Base-by-base conservation (phyloP, 2,113 vertebrate genomes). In the Salvator merianae region DNA sequence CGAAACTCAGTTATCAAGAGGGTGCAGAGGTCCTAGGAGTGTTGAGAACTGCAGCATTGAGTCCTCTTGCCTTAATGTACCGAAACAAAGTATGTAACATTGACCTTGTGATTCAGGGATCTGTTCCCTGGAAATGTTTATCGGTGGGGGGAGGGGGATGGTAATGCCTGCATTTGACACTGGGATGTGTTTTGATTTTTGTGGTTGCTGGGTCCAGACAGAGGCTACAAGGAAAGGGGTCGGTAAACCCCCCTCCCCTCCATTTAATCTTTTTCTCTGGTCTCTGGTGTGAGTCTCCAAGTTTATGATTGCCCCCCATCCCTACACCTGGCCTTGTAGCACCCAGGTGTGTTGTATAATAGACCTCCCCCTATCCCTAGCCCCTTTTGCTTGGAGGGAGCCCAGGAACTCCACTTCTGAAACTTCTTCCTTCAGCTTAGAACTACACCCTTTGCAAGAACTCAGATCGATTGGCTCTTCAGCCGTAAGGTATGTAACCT, bases 151-250 rank as follows among this genome's bases (percentile, higher is more conserved):
- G 36, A 3, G 38, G 66, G n/a, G 66, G 50, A 10, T 65, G 69
- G 24, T 73, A 63, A 84, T 84, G 83, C 76, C 83, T 84, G 83
- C 76, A 72, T 84, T 72, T 63, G 83, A 84, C 83, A 84, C 68
- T 69, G 83, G 83, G 83, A 72, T 84, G 83, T 84, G 83, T 84
- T 84, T 79, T 79, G 83, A 84, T 47, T 84, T 79, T 84, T 84
- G 83, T 84, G 83, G 53, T 65, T 84, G 76, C 76, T 79, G 76
- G 76, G 76, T 43, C 38, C 68, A 69, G 55, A 78, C 55, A 76
- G 14, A 40, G 68, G 83, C 82, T 70, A 32, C 50, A 71, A 55
- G 69, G 68, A 84, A 72, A n/a, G 69, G 77, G 40, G 68, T 79
- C 18, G 83, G 83, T 84, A 79, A 38, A 47, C 55, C 65, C 68